Percentiles rank a stretch among this genome's conserved stretches.
These are phyloP conservation scores for Cryptocheilus praepositus DNA, from an alignment of 2,888 invertebrate genomes.

Conservation along the genomic window DNA sequence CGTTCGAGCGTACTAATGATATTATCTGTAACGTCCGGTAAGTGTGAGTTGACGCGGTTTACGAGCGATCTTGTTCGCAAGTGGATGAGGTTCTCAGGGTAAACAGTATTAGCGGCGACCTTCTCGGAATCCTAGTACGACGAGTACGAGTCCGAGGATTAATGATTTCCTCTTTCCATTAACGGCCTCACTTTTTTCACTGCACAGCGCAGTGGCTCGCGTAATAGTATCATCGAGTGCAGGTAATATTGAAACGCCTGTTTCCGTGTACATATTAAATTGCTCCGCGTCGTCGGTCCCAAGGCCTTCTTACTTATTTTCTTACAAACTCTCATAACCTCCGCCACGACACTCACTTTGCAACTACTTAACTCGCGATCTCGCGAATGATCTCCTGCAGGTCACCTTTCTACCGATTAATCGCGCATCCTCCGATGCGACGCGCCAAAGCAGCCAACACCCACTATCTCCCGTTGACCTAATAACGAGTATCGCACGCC, in stretches of 20 bases:
- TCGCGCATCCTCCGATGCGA: conserved; percentile 26
- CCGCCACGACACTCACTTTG: neutral
- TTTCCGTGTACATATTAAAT: neutral
- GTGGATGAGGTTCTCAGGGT: too few relatives aligned
- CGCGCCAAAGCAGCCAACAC: conserved; percentile 23
- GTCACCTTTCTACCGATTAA: conserved; percentile 37
- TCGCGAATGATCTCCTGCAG: neutral
- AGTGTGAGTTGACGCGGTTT: conserved; percentile 1
- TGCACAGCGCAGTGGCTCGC: too few relatives aligned
- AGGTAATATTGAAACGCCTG: too few relatives aligned
- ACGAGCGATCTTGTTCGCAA: neutral
- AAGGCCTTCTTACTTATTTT: too few relatives aligned
- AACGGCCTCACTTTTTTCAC: too few relatives aligned
- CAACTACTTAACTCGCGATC: neutral
- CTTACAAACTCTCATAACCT: too few relatives aligned
- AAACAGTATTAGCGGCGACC: too few relatives aligned
- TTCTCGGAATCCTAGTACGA: too few relatives aligned
- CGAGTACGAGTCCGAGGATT: too few relatives aligned
- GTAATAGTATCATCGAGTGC: too few relatives aligned
- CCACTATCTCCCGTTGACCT: conserved; percentile 25
- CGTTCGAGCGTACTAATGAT: conserved; percentile 41
- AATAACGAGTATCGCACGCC: conserved; percentile 17
- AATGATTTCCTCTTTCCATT: too few relatives aligned
- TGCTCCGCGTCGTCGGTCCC: neutral
- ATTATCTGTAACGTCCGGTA: conserved; percentile 42